Evolutionary conservation across 1,140 invertebrate species (phyloP).

Genomic region (Drosophila mojavensis): DNA sequence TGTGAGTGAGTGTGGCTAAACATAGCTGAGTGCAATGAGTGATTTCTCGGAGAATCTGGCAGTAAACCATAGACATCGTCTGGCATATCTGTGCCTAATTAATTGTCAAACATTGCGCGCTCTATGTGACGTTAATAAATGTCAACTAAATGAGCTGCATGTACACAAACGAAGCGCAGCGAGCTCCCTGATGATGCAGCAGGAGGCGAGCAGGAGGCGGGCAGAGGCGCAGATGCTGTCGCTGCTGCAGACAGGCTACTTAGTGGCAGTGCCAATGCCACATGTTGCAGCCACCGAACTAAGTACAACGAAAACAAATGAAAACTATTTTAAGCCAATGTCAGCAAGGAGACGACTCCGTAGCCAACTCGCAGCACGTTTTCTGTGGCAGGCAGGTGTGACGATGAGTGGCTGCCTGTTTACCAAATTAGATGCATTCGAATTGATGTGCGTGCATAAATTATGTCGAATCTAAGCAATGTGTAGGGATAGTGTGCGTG

Average conservation of each 20-base stretch:
- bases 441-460: slow-evolving; percentile 82
- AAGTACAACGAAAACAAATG: slow-evolving; percentile 67
- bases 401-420: slow-evolving; percentile 57
- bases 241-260: slow-evolving; percentile 66
- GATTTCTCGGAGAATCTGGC: slow-evolving; percentile 17
- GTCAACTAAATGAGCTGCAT: slow-evolving; percentile 82
- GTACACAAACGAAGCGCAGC: slow-evolving; percentile 57
- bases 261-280: slow-evolving; percentile 76
- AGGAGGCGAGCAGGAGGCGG: neutral
- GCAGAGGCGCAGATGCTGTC: slow-evolving; percentile 43
- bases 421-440: slow-evolving; percentile 80
- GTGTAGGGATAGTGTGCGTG: slow-evolving; percentile 3
- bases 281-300: slow-evolving; percentile 64
- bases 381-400: slow-evolving; percentile 47
- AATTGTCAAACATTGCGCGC: slow-evolving; percentile 81
- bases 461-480: slow-evolving; percentile 52
- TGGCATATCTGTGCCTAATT: slow-evolving; percentile 66
- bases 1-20: slow-evolving; percentile 4
- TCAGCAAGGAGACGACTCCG: slow-evolving; percentile 20
- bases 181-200: slow-evolving; percentile 27
- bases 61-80: slow-evolving; percentile 36
- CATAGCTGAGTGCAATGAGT: slow-evolving; percentile 10
- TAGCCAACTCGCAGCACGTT: neutral
- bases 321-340: slow-evolving; percentile 77
- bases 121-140: slow-evolving; percentile 79